Base-by-base conservation (phyloP, 2,888 invertebrate genomes). In the Cheilosia variabilis region DNA sequence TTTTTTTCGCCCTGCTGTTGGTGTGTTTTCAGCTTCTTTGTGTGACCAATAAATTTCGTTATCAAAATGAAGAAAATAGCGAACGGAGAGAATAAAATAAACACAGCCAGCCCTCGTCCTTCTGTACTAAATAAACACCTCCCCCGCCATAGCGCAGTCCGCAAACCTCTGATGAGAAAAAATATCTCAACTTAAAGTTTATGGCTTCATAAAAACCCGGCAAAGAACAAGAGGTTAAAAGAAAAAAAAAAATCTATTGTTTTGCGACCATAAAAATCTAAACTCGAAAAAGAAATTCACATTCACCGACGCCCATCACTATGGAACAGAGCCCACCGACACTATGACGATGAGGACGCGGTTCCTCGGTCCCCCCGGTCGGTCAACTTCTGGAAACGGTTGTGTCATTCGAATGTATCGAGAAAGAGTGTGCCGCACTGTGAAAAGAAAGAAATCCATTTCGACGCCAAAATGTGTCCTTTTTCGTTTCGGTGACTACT, bases 241-340 rank as follows among this genome's bases (percentile, higher is more conserved):
- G 72, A n/a, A 86, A 72, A 81, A 66, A 86, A 62, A 86, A 86
- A 77, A 77, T 80, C 84, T 81, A 81, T 86, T 86, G 86, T 81
- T 76, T 81, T 72, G 76, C 71, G 55, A 72, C 76, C 72, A 69
- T 81, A 81, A 80, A 80, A 80, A 76, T 80, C 84, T 76, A 77
- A 86, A 72, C 55, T 81, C 63, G 71, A 68, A 71, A 65, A 80
- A 63, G 57, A 84, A 60, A 71, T 80, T 75, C 71, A 60, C 41
- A 71, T 80, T 75, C 71, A 60, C 41, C 69, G 66, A 27, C 53
- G 60, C 53, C 65, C 72, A 71, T 45, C 47, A 13, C 37, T 2
- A 37, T 1, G 10, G 3, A 13, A 24, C 34, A 17, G 22, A 17
- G 22, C 58, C 13, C 37, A 37, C 37, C 37, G 37, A 37, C 13